Evolutionary conservation across 2,113 vertebrate genomes (phyloP).

Genomic region (Sprattus sprattus): DNA sequence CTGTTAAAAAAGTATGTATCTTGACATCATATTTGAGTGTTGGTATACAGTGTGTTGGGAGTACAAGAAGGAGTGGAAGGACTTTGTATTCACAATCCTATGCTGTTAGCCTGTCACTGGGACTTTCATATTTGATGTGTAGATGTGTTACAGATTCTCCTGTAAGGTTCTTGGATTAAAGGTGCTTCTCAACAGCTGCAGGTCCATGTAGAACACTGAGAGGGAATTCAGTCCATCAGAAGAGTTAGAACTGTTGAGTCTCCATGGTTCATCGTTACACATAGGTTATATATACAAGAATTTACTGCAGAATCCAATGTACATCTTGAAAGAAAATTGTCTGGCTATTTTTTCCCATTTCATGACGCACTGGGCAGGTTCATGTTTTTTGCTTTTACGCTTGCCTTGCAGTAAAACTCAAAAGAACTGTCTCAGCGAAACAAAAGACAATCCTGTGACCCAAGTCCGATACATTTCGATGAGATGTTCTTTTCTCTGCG

Average conservation of each 20-base stretch:
- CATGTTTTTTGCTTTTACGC: not conserved
- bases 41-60: too few species aligned
- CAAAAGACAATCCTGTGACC: not conserved
- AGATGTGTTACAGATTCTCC: too few species aligned
- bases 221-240: not conserved
- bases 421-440: not conserved
- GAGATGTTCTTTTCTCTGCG: not conserved
- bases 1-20: too few species aligned
- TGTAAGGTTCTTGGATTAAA: not conserved
- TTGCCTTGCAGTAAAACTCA: not conserved
- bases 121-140: too few species aligned
- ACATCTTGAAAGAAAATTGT: not conserved
- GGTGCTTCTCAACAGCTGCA: not conserved
- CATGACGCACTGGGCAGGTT: not conserved
- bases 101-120: too few species aligned
- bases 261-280: not conserved
- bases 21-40: too few species aligned
- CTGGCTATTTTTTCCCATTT: not conserved
- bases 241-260: not conserved
- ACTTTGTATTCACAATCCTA: too few species aligned
- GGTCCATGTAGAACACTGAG: not conserved
- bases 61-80: too few species aligned
- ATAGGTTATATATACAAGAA: not conserved
- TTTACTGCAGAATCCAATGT: not conserved
- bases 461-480: not conserved